Base-by-base conservation (phyloP, 2,888 invertebrate species). In the Capitulum mitella region DNA sequence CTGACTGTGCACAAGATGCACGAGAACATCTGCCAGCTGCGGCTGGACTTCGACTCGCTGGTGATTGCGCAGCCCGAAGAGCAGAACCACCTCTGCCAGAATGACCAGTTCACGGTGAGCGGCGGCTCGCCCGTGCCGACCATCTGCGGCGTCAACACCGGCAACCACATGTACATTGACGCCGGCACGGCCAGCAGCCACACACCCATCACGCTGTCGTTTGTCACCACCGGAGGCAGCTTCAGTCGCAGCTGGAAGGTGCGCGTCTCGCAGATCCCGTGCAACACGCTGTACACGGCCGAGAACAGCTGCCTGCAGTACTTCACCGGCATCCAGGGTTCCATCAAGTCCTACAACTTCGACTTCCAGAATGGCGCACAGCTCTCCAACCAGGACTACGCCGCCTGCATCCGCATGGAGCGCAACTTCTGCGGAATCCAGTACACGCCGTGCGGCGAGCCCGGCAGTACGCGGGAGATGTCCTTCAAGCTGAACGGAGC, bases 301-400 rank as follows among this genome's bases (percentile, higher is more conserved):
- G 91, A 92, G 79, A 91, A 91, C 82, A 92, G 92, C 1, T 93
- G 93, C 83, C 87, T 93, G n/a, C 93, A 93, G 83, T 92, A 92
- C 84, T 91, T 89, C 86, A 91, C 90, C 0, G 93, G 94, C 0
- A 92, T 94, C 0, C 91, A 92, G 29, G 95, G 95, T 0, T 91
- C 92, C 80, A 89, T 95, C 26, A 90, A 90, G 64, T 93, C 94
- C 6, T 95, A 92, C 86, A 95, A 95, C 86, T 95, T 92, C 84
- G 93, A 94, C 82, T 89, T 92, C 0, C 87, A 87, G 0, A 89
- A 89, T 0, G 94, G 94, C 0, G 87, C 92, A 3, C 93, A 94
- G 84, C 88, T 95, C 32, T 93, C 94, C 79, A 94, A 94, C 85
- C 94, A 95, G 85, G 94, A 95, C 85, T 95, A 95, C 85, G 92